These are phyloP conservation scores for Strigops habroptila DNA, from an alignment of 2,113 vertebrate genomes.

Conservation along the genomic window DNA sequence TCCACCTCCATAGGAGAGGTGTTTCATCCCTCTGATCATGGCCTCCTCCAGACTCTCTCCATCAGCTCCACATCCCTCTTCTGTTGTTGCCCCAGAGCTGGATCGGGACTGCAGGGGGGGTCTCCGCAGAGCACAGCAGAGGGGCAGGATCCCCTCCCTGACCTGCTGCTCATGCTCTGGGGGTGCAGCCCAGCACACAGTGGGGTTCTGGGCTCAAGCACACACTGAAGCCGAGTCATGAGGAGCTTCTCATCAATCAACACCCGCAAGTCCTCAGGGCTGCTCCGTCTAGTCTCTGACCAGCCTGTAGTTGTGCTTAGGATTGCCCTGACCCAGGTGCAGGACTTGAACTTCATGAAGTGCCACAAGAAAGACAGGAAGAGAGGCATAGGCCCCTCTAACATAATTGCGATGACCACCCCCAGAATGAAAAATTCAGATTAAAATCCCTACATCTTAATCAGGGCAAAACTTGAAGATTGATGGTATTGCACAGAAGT, in stretches of 20 bases:
- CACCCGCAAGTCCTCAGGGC: neutral
- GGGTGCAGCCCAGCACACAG: neutral
- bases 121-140: neutral
- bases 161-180: neutral
- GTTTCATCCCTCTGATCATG: neutral
- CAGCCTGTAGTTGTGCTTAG: neutral
- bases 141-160: neutral
- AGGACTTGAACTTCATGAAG: neutral
- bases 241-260: neutral
- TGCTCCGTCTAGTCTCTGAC: neutral
- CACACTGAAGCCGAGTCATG: neutral
- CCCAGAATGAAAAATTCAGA: neutral
- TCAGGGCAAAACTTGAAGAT: neutral
- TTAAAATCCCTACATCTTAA: neutral
- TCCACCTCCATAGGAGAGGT: neutral
- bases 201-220: neutral
- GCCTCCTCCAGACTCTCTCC: neutral
- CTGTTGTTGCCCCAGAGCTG: neutral
- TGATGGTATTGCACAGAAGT: too few species aligned
- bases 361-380: neutral
- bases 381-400: neutral
- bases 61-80: neutral
- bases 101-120: neutral
- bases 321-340: neutral
- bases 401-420: neutral